phyloP scores from a whole-genome alignment of 2,113 vertebrate genomes.

The Dinomys branickii region DNA sequence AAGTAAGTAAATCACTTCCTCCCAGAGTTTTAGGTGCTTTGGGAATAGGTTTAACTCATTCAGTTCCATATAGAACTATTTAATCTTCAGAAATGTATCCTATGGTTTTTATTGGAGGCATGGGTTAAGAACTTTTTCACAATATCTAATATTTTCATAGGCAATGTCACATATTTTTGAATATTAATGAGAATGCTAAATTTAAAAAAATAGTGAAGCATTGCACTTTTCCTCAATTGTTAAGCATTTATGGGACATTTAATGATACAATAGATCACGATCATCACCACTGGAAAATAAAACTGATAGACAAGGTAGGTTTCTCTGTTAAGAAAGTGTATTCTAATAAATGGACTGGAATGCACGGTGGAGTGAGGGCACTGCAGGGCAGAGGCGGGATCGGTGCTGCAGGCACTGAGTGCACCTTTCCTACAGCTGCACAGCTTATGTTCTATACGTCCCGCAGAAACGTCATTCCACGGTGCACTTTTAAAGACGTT shows the following conservation, averaged over 20 bases:
- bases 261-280: background rate
- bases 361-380: background rate
- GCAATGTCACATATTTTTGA: background rate
- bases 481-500: background rate
- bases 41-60: conserved; percentile 48
- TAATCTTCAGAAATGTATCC: background rate
- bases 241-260: background rate
- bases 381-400: background rate
- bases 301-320: background rate
- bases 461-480: background rate
- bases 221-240: background rate
- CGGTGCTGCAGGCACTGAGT: background rate
- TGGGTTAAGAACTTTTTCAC: background rate
- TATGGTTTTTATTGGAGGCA: background rate
- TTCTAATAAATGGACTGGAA: background rate
- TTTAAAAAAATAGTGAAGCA: background rate
- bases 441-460: background rate
- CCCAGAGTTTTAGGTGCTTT: background rate
- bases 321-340: background rate
- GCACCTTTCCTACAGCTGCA: background rate
- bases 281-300: background rate
- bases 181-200: background rate
- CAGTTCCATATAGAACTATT: background rate
- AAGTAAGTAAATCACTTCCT: conserved; percentile 50
- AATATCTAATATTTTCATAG: background rate